A percentile compares a stretch with the other conserved stretches of the same genome.
Evolutionary conservation across 2,797 vertebrate species (phyloP).

Genomic region (Miichthys miiuy): DNA sequence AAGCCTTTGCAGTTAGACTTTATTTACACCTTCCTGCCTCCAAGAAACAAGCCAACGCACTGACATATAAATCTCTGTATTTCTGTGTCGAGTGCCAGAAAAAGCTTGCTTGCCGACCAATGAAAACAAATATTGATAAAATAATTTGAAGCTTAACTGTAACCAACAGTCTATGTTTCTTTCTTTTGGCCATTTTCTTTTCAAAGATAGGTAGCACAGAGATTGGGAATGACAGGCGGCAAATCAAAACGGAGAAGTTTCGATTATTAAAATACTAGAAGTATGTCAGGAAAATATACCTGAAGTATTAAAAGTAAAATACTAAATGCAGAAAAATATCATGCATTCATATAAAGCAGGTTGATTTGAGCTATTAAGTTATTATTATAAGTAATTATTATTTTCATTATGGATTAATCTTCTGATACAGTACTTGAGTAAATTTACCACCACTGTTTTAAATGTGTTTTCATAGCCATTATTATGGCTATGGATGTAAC

Average conservation of each 20-base stretch:
- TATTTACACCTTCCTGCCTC: conserved; percentile 11
- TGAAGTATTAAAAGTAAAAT: no score
- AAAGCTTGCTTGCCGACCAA: background rate
- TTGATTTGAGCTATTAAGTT: no score
- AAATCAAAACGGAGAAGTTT: background rate
- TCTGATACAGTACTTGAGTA: background rate
- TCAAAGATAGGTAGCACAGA: background rate
- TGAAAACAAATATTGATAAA: conserved; percentile 21
- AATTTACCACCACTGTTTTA: background rate
- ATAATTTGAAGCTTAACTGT: conserved; percentile 1
- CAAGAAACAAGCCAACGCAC: conserved; percentile 5
- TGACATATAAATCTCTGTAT: background rate
- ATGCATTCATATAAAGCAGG: no score
- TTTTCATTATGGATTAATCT: no score
- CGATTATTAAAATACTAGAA: background rate
- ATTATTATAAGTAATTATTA: no score
- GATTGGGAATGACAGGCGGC: background rate
- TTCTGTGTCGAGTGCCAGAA: conserved; percentile 4
- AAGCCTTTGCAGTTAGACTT: background rate
- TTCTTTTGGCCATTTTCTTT: background rate
- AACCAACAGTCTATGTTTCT: background rate
- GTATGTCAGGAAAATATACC: no score
- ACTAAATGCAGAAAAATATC: no score
- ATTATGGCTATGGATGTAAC: background rate
- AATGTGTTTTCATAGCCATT: background rate